Percentiles rank a stretch among this genome's conserved stretches.
phyloP scores from a whole-genome alignment of 2,888 invertebrate genomes.

The Dermolepida albohirtum region DNA sequence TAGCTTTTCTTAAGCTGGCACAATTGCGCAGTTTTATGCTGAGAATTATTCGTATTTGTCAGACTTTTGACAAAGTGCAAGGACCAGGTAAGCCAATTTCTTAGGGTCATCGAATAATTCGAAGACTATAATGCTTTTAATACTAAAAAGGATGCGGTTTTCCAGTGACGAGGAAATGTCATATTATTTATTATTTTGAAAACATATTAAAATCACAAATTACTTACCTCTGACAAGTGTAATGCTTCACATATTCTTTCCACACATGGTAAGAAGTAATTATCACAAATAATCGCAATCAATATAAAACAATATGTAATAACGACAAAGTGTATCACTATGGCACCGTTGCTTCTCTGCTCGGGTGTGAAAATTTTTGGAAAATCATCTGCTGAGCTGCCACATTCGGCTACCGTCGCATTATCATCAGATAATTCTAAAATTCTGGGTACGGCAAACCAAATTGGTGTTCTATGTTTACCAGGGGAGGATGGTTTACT shows the following conservation, averaged over 20 bases:
- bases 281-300: slow-evolving; percentile 90
- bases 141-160: no score
- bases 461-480: slow-evolving; percentile 14
- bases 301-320: slow-evolving; percentile 88
- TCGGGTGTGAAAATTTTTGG: slow-evolving; percentile 73
- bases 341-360: slow-evolving; percentile 79
- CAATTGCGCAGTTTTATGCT: no score
- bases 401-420: slow-evolving; percentile 41
- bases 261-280: slow-evolving; percentile 91
- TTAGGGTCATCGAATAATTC: no score
- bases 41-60: no score
- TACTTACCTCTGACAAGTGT: slow-evolving; percentile 74
- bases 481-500: no score
- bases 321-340: slow-evolving; percentile 80
- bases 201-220: not conserved
- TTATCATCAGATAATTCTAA: not conserved
- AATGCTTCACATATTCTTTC: slow-evolving; percentile 87
- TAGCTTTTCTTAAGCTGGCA: no score
- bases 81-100: no score
- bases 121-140: no score
- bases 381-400: slow-evolving; percentile 69
- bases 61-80: no score
- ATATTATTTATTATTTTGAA: no score
- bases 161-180: no score
- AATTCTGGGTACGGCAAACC: slow-evolving; percentile 20